These are phyloP conservation scores for Drosophila ezoana DNA, from an alignment of 2,888 invertebrate genomes.

Conservation along the genomic window DNA sequence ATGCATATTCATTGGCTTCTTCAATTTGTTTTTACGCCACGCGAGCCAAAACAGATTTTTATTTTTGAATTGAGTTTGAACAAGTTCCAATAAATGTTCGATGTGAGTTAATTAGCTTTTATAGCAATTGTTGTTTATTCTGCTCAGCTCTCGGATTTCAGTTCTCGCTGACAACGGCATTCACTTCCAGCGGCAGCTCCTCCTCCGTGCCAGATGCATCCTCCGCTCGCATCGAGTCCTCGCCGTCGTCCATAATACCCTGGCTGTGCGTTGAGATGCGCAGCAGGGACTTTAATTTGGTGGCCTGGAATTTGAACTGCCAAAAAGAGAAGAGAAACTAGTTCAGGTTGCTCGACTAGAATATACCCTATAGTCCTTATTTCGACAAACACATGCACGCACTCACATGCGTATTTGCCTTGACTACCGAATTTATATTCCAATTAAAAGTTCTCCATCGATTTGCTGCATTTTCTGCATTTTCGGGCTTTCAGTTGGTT, in stretches of 20 bases:
- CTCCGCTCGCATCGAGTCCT: slow-evolving; percentile 15
- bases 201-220: slow-evolving; percentile 27
- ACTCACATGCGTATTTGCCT: not conserved
- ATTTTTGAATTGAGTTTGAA: slow-evolving; percentile 40
- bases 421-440: not conserved
- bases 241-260: slow-evolving; percentile 48
- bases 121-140: not conserved
- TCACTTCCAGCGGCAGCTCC: slow-evolving; percentile 78
- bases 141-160: slow-evolving; percentile 4
- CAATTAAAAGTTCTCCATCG: slow-evolving; percentile 17
- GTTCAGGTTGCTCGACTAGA: not conserved
- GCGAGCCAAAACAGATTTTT: slow-evolving; percentile 14
- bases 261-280: slow-evolving; percentile 79
- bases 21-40: slow-evolving; percentile 24
- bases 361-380: not conserved
- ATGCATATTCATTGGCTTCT: slow-evolving; percentile 49
- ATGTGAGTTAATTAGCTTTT: slow-evolving; percentile 51
- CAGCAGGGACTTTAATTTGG: slow-evolving; percentile 83
- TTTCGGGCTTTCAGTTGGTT: not conserved
- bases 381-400: not conserved
- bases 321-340: slow-evolving; percentile 23
- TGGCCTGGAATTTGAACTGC: slow-evolving; percentile 83
- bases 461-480: not conserved
- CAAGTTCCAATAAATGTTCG: slow-evolving; percentile 61
- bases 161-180: slow-evolving; percentile 77